Conservation (phyloP, 1,140 invertebrate species). For the Megathymus violae region DNA sequence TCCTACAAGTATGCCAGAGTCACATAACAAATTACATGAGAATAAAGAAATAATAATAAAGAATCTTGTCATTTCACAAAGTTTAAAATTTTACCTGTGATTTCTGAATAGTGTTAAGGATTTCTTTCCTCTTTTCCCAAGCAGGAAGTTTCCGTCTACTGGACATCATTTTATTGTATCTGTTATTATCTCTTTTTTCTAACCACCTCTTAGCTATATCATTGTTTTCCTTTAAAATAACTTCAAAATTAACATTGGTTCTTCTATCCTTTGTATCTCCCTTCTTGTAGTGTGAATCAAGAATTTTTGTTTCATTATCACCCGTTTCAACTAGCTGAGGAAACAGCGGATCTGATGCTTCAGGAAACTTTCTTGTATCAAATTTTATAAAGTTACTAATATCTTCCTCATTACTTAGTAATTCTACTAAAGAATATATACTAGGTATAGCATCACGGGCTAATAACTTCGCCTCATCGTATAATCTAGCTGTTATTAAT, state of each 20-base stretch:
- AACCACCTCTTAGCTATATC: conserved; percentile 85
- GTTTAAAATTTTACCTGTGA: conserved; percentile 87
- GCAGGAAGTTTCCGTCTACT: conserved; percentile 87
- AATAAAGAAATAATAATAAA: too few relatives aligned
- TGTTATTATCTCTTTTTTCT: conserved; percentile 84
- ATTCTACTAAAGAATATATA: conserved; percentile 88
- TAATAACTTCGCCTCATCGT: conserved; percentile 86
- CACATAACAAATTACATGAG: too few relatives aligned
- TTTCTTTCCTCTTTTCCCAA: conserved; percentile 86
- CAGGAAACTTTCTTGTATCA: conserved; percentile 84
- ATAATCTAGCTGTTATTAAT: conserved; percentile 86
- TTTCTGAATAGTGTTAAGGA: conserved; percentile 86
- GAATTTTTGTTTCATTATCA: conserved; percentile 55
- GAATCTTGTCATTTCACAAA: too few relatives aligned
- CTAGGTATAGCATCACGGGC: conserved; percentile 87
- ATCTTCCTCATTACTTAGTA: conserved; percentile 88
- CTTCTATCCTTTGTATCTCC: conserved; percentile 83
- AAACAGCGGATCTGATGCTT: conserved; percentile 67
- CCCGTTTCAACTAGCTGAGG: conserved; percentile 71
- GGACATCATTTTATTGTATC: conserved; percentile 87
- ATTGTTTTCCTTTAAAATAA: conserved; percentile 85
- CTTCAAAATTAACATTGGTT: conserved; percentile 78
- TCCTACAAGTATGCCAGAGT: too few relatives aligned
- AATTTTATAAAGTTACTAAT: conserved; percentile 85
- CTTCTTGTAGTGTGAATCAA: conserved; percentile 86